These are phyloP conservation scores for Copsychus sechellarum DNA, from an alignment of 2,113 vertebrate genomes.

Conservation along the genomic window DNA sequence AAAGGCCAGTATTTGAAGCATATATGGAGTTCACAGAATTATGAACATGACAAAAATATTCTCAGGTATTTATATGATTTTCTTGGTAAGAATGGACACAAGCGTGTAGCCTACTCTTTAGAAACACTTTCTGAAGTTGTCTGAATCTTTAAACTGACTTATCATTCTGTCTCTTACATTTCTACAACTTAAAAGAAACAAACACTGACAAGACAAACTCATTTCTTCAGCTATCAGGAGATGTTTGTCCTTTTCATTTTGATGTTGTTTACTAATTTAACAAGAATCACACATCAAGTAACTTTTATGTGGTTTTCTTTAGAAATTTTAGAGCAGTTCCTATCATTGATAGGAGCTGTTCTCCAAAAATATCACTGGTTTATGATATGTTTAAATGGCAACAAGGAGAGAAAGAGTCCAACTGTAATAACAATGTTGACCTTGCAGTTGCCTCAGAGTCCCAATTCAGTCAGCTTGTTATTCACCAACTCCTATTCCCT, in stretches of 20 bases:
- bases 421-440: neutral
- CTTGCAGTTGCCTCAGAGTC: neutral
- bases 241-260: neutral
- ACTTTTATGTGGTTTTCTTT: neutral
- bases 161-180: neutral
- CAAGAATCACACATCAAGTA: neutral
- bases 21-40: neutral
- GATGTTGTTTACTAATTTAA: neutral
- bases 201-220: neutral
- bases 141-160: neutral
- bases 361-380: neutral
- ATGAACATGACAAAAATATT: neutral
- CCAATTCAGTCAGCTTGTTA: neutral
- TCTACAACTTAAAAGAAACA: neutral
- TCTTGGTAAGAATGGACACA: neutral
- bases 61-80: neutral
- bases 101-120: neutral
- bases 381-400: neutral
- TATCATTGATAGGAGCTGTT: neutral
- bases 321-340: neutral
- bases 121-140: neutral
- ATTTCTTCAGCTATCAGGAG: neutral
- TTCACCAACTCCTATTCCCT: neutral
- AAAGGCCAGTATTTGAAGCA: neutral
- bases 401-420: neutral